These are phyloP conservation scores for Enteromius trimaculatus DNA, from an alignment of 2,797 vertebrate genomes.

Conservation along the genomic window DNA sequence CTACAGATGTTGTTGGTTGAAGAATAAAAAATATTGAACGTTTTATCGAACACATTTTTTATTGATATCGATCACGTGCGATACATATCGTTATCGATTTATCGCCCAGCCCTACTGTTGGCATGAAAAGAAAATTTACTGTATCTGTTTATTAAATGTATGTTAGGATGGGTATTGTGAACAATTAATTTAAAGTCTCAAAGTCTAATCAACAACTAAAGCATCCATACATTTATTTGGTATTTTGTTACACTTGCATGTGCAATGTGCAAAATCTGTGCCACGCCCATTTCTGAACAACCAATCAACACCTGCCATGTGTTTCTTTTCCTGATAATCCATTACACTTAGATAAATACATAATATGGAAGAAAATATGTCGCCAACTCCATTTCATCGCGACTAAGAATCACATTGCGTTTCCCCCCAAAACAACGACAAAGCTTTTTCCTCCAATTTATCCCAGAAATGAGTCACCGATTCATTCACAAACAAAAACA, in stretches of 20 bases:
- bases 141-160: background rate
- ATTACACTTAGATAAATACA: too few species aligned
- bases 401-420: background rate
- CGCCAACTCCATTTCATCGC: background rate
- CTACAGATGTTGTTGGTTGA: too few species aligned
- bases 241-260: background rate
- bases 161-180: too few species aligned
- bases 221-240: background rate
- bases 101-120: too few species aligned
- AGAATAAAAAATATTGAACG: too few species aligned
- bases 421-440: background rate
- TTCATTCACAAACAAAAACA: background rate
- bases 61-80: too few species aligned
- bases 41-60: too few species aligned
- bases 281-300: background rate
- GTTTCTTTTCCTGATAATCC: background rate
- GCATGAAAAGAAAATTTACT: background rate
- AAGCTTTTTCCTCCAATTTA: background rate
- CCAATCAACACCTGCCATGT: background rate
- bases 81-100: too few species aligned
- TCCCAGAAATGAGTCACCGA: background rate
- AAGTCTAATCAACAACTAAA: background rate
- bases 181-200: too few species aligned
- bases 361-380: background rate
- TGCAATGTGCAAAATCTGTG: background rate